Conservation (phyloP, 2,888 invertebrate genomes). For the Polietes domitor region DNA sequence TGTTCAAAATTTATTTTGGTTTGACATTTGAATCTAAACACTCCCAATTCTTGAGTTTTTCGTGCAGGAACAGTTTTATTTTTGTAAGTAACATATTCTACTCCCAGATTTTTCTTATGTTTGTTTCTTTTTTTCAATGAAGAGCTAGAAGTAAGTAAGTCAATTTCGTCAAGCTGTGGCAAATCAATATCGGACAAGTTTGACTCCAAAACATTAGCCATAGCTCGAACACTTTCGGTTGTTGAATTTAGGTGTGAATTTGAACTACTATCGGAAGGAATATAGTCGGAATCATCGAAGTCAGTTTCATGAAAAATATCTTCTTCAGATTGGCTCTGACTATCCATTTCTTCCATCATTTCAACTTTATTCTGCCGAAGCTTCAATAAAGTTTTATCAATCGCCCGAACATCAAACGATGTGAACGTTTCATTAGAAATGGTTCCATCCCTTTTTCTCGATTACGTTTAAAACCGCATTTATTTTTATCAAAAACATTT, state of each 20-base stretch:
- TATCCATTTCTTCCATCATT: not conserved
- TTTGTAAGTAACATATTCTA: not conserved
- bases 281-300: slow-evolving; percentile 32
- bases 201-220: not conserved
- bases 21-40: not conserved
- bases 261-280: slow-evolving; percentile 19
- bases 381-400: not conserved
- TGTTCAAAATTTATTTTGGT: not conserved
- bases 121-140: not conserved
- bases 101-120: not conserved
- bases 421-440: not conserved
- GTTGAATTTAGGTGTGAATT: no score
- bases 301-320: slow-evolving; percentile 32
- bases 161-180: no score
- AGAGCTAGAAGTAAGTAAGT: not conserved
- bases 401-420: not conserved
- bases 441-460: not conserved
- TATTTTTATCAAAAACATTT: no score
- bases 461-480: not conserved
- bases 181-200: no score
- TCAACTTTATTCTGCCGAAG: not conserved
- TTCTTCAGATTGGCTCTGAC: slow-evolving; percentile 26
- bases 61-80: not conserved
- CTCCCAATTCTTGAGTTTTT: not conserved
- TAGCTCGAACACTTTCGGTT: not conserved